These are phyloP conservation scores for Volucella inanis DNA, from an alignment of 2,888 invertebrate species.

Conservation along the genomic window DNA sequence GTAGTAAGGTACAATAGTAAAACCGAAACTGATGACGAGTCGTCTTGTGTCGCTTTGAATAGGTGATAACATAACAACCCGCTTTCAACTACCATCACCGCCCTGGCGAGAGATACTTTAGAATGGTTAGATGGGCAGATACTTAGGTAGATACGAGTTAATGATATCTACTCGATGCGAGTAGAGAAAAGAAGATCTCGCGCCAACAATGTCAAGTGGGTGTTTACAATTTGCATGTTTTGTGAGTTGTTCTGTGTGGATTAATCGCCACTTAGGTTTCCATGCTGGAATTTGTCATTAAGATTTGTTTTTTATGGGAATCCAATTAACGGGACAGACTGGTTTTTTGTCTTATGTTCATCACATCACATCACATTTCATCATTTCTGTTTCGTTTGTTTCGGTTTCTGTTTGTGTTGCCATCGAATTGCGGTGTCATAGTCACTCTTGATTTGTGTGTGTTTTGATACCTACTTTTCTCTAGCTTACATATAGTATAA, in stretches of 20 bases:
- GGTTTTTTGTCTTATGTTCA: constrained; percentile 42
- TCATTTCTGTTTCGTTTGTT: no score
- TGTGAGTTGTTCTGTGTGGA: constrained; percentile 60
- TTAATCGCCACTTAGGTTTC: constrained; percentile 72
- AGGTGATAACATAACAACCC: constrained; percentile 69
- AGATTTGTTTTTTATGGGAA: constrained; percentile 70
- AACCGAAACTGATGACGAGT: constrained; percentile 54
- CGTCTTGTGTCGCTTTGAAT: constrained; percentile 62
- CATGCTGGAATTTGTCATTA: constrained; percentile 72
- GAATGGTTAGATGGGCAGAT: constrained; percentile 35
- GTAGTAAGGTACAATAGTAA: constrained; percentile 65
- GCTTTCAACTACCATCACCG: constrained; percentile 55
- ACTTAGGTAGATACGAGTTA: constrained; percentile 14
- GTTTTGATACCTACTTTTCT: constrained; percentile 8
- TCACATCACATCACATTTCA: neutral
- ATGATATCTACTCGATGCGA: no score
- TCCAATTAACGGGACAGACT: constrained; percentile 69
- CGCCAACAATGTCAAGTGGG: constrained; percentile 71
- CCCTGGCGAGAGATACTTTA: constrained; percentile 13
- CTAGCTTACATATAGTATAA: neutral
- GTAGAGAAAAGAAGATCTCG: constrained; percentile 32
- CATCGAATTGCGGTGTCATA: constrained; percentile 24
- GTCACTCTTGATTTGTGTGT: constrained; percentile 38
- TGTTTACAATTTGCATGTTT: constrained; percentile 74
- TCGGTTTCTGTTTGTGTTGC: neutral